Base-by-base conservation (phyloP, 2,113 vertebrate genomes). In the Cariama cristata region DNA sequence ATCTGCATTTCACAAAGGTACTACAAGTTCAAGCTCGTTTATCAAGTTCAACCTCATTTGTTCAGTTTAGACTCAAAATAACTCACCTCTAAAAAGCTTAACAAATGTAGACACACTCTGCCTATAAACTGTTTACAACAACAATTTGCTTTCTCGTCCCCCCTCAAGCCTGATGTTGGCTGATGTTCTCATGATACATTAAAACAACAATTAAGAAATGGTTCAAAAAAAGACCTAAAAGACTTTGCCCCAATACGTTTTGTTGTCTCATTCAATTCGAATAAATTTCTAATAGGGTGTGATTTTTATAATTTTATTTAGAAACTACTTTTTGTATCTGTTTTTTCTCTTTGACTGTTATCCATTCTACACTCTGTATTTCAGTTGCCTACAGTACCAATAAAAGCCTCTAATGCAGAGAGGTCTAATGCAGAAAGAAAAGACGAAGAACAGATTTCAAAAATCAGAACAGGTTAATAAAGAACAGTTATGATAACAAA, bases 21-120 rank as follows among this genome's bases (percentile, higher is more conserved):
- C 53, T 82, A 62, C 38, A 79, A 96, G 89, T 96, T 97, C 93
- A 96, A 94, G 49, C 52, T 95, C 94, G 95, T 97, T 96, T 95
- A 95, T 95, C 96, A 97, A 91, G 91, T 91, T 89, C 80, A 79
- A 94, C 24, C 63, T 93, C 68, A 81, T 96, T 95, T 95, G 63
- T 76, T 94, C 76, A 66, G 56, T 76, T 95, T n/a, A 90, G 69
- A 93, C 42, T 96, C 83, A 92, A 94, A 97, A 91, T 87, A 94
- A 83, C 52, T 90, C 88, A 84, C 64, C 64, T 75, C 53, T 87
- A 53, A 94, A 91, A 92, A 84, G 58, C 86, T 93, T 89, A 79
- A 92, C 26, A 95, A 91, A 85, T 95, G 85, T 58, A 91, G 60
- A 82, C 82, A 52, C 26, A 68, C 26, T 87, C 49, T 94, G 73